phyloP scores from a whole-genome alignment of 1,140 invertebrate species.

The Oedothorax gibbosus region DNA sequence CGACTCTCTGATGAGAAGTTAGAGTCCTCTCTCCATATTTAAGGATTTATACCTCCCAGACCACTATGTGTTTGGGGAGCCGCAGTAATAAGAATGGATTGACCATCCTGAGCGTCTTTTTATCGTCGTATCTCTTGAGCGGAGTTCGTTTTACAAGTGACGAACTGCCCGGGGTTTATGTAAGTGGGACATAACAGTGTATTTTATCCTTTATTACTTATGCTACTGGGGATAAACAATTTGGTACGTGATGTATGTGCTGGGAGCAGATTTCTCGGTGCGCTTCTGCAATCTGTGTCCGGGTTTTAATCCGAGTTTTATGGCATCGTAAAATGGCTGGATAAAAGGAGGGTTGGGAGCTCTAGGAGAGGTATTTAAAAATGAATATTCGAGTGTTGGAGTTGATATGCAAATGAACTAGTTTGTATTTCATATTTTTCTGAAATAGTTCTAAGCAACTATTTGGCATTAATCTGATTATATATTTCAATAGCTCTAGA shows the following conservation, averaged over 20 bases:
- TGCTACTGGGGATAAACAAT: constrained; percentile 56
- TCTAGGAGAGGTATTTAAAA: no score
- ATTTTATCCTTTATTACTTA: constrained; percentile 61
- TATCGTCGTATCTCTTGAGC: constrained; percentile 45
- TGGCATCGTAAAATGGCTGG: constrained; percentile 47
- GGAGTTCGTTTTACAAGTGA: constrained; percentile 56
- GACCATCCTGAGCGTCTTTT: constrained; percentile 56
- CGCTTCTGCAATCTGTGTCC: background rate
- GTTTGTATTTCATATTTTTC: no score
- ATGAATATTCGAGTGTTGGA: no score
- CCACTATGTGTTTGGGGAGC: constrained; percentile 18
- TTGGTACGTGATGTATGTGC: constrained; percentile 57
- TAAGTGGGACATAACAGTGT: constrained; percentile 60
- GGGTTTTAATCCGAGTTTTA: constrained; percentile 49
- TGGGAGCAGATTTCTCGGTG: constrained; percentile 51
- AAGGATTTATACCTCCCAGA: constrained; percentile 44
- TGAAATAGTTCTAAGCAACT: no score
- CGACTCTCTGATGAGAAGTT: constrained; percentile 43
- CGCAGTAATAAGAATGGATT: constrained; percentile 56
- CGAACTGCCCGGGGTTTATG: constrained; percentile 59
- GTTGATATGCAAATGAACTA: no score
- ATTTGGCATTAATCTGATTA: no score
- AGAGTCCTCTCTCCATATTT: constrained; percentile 51
- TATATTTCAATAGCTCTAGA: no score
- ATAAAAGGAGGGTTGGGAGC: background rate